Evolutionary conservation across 2,888 invertebrate species (phyloP).

Genomic region (Platypus cylindrus): DNA sequence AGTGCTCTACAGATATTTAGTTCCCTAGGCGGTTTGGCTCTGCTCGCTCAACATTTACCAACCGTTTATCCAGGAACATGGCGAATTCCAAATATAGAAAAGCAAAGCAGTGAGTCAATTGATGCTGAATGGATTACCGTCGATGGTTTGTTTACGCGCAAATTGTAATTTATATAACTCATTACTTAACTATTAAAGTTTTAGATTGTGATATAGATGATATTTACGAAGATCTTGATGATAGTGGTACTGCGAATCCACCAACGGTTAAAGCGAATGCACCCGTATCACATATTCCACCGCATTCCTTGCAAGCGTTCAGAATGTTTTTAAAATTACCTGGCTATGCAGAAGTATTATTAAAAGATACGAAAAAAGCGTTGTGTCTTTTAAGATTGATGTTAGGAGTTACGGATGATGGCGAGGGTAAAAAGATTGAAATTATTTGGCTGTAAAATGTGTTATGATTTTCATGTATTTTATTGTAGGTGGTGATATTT

Average conservation of each 20-base stretch:
- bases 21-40: conserved; percentile 73
- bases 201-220: conserved; percentile 33
- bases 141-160: conserved; percentile 28
- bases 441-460: neutral
- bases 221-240: conserved; percentile 49
- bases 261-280: conserved; percentile 39
- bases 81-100: conserved; percentile 36
- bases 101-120: conserved; percentile 41
- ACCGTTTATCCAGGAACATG: conserved; percentile 73
- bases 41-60: conserved; percentile 79
- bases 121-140: conserved; percentile 38
- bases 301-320: conserved; percentile 84
- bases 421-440: conserved; percentile 52
- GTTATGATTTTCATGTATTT: neutral
- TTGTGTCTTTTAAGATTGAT: conserved; percentile 76
- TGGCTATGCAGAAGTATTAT: conserved; percentile 79
- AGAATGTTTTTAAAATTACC: conserved; percentile 79
- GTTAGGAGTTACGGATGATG: conserved; percentile 83
- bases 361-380: conserved; percentile 73
- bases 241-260: conserved; percentile 38
- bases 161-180: neutral
- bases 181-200: neutral
- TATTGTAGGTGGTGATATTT: conserved; percentile 47
- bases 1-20: conserved; percentile 75
- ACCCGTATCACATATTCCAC: conserved; percentile 58